phyloP scores from a whole-genome alignment of 1,140 invertebrate genomes.

The Drosophila ogumai region DNA sequence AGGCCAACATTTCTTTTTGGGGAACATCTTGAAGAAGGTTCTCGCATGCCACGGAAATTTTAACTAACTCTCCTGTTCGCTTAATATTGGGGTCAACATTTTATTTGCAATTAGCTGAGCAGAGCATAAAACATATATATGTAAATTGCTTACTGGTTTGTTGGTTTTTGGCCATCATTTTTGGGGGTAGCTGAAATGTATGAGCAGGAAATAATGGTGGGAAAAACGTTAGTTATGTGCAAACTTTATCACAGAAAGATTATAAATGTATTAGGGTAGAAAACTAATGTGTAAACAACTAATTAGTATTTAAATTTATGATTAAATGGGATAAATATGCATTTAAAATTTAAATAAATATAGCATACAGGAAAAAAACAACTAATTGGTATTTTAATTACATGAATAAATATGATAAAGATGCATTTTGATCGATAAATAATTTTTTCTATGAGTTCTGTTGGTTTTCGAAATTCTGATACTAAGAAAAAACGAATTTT shows the following conservation, averaged over 20 bases:
- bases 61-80: constrained; percentile 38
- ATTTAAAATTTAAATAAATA: not conserved
- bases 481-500: no score
- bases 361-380: not conserved
- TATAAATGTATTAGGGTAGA: not conserved
- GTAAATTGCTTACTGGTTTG: constrained; percentile 45
- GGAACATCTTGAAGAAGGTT: constrained; percentile 33
- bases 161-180: constrained; percentile 9
- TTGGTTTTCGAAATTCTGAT: no score
- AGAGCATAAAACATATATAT: constrained; percentile 48
- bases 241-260: not conserved
- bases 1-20: constrained; percentile 51
- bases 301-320: not conserved
- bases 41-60: constrained; percentile 45
- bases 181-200: not conserved
- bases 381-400: not conserved
- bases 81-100: constrained; percentile 56
- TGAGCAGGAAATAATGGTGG: constrained; percentile 17
- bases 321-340: not conserved
- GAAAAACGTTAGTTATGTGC: not conserved
- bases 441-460: no score
- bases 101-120: constrained; percentile 63
- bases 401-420: not conserved
- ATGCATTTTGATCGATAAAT: no score
- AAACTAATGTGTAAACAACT: not conserved